Conservation (phyloP, 2,888 invertebrate genomes). For the Ptychoptera albimana region DNA sequence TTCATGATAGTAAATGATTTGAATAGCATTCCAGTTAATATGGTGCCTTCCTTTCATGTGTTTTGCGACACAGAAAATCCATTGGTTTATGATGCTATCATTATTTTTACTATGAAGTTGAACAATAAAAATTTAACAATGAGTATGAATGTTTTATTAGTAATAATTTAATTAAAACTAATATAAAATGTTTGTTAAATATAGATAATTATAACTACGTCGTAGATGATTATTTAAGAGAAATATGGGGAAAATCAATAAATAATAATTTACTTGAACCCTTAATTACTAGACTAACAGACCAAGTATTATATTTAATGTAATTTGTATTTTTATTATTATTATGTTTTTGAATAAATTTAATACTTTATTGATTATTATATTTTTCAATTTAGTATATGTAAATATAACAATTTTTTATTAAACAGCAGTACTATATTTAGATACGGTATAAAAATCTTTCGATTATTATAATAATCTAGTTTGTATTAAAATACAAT, state of each 20-base stretch:
- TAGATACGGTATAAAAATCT: too few relatives aligned
- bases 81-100: conserved; percentile 19
- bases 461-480: too few relatives aligned
- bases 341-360: not conserved
- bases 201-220: conserved; percentile 12
- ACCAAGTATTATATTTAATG: not conserved
- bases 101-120: conserved; percentile 18
- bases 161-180: not conserved
- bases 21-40: conserved; percentile 9
- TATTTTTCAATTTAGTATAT: too few relatives aligned
- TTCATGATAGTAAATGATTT: conserved; percentile 5
- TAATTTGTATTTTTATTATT: not conserved
- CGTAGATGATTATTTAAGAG: conserved; percentile 23
- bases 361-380: not conserved
- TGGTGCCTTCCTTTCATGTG: conserved; percentile 30
- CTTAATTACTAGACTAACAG: conserved; percentile 32
- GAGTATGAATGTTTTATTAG: not conserved
- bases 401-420: too few relatives aligned
- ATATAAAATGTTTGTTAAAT: not conserved
- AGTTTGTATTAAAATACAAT: too few relatives aligned
- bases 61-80: conserved; percentile 34
- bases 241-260: conserved; percentile 24
- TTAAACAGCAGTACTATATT: too few relatives aligned
- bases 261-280: conserved; percentile 29
- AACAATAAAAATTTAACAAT: not conserved